phyloP scores from a whole-genome alignment of 53 echinoderm and acorn worm species.

The Pentamera pediparva region DNA sequence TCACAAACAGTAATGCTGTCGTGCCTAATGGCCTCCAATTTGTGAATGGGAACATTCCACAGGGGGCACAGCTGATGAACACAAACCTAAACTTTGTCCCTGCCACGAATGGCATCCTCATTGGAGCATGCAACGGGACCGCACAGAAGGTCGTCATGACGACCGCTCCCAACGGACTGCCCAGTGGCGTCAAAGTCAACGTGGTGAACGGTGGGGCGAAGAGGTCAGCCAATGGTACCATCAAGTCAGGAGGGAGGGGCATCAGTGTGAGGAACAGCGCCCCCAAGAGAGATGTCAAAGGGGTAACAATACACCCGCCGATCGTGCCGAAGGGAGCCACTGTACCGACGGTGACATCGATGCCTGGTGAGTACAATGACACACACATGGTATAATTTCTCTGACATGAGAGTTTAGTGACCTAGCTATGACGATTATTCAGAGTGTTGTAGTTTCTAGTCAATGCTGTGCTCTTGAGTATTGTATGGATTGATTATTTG shows the following conservation, averaged over 20 bases:
- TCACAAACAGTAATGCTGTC: background rate
- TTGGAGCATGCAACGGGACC: background rate
- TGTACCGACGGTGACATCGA: too few species aligned
- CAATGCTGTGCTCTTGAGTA: too few species aligned
- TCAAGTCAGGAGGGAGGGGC: constrained; percentile 1
- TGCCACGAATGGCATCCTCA: background rate
- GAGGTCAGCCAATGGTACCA: constrained; percentile 26
- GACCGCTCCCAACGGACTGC: constrained; percentile 12
- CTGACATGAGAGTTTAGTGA: too few species aligned
- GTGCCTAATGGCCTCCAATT: background rate
- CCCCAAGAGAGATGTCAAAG: constrained; percentile 51
- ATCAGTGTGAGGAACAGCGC: constrained; percentile 18
- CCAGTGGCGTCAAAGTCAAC: constrained; percentile 12
- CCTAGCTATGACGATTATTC: too few species aligned
- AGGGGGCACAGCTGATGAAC: background rate
- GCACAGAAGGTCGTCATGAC: constrained; percentile 17
- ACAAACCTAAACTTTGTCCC: background rate
- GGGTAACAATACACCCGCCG: constrained; percentile 40
- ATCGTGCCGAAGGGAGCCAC: constrained; percentile 83
- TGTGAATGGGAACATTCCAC: constrained; percentile 2
- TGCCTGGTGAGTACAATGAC: background rate
- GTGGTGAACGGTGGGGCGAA: constrained; percentile 22
- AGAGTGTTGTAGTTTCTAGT: too few species aligned
- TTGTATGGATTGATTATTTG: too few species aligned
- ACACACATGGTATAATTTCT: background rate